Evolutionary conservation across 2,797 vertebrate genomes (phyloP).

Genomic region (Sebastes paucispinis): DNA sequence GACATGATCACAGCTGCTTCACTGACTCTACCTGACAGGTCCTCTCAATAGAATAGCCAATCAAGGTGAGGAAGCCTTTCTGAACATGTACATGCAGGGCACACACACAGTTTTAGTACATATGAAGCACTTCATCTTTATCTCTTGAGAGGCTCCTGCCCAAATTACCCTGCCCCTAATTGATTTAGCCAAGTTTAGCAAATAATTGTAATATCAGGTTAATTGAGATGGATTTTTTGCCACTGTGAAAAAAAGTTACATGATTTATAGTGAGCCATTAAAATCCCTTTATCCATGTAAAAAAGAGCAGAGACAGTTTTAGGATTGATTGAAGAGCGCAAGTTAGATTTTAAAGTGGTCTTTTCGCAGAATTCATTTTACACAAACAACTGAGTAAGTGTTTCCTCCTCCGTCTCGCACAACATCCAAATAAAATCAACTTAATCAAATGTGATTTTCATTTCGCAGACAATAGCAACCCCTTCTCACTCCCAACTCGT

Average conservation of each 20-base stretch:
- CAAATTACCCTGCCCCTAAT: constrained; percentile 50
- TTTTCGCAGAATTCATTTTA: constrained; percentile 9
- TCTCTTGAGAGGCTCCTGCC: constrained; percentile 30
- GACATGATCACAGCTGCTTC: constrained; percentile 30
- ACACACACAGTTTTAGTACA: constrained; percentile 17
- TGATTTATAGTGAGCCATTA: constrained; percentile 64
- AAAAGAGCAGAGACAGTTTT: constrained; percentile 27
- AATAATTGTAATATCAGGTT: constrained; percentile 66
- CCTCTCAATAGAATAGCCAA: constrained; percentile 28
- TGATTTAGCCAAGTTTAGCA: constrained; percentile 63
- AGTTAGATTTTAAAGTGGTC: not conserved
- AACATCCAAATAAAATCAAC: not conserved
- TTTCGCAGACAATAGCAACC: not conserved
- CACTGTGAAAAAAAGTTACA: constrained; percentile 26
- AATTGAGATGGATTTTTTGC: constrained; percentile 70
- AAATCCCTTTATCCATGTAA: constrained; percentile 45
- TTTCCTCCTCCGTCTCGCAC: not conserved
- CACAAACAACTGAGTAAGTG: not conserved
- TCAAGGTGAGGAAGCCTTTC: constrained; percentile 19
- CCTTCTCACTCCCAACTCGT: too few relatives aligned
- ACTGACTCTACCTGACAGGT: constrained; percentile 11
- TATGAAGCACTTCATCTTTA: constrained; percentile 45
- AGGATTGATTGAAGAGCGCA: constrained; percentile 37
- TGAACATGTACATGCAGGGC: not conserved
- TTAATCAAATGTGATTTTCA: not conserved